phyloP scores from a whole-genome alignment of 2,113 vertebrate species.

The Acrocephalus kingi region DNA sequence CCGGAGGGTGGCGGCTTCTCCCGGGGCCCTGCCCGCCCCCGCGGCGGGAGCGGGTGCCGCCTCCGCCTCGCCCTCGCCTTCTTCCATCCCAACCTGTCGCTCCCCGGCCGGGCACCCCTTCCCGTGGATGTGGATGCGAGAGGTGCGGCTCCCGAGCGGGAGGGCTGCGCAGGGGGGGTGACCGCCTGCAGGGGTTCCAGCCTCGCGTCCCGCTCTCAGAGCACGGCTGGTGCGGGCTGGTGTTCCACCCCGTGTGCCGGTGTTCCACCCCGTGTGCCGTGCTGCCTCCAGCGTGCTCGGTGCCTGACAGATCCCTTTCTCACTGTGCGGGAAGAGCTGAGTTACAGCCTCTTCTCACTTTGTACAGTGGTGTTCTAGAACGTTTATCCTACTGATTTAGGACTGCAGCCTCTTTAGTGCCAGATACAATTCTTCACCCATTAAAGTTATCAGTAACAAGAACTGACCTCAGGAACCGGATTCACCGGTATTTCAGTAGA shows the following conservation, averaged over 20 bases:
- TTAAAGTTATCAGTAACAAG: background rate
- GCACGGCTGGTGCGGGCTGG: accelerated
- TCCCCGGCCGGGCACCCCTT: background rate
- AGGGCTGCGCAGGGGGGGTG: too few relatives aligned
- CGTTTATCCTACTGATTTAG: background rate
- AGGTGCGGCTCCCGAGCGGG: background rate
- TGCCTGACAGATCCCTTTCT: background rate
- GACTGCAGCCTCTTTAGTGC: background rate
- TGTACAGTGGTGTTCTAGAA: background rate
- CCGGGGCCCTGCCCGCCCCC: background rate
- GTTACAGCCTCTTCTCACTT: background rate
- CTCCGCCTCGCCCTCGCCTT: background rate
- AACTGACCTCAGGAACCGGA: background rate
- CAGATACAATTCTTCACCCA: background rate
- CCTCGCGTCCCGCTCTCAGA: background rate
- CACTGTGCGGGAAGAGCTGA: background rate
- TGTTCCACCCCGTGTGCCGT: accelerated
- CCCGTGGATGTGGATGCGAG: background rate
- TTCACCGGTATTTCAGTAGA: background rate
- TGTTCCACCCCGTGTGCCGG: accelerated
- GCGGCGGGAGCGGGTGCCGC: background rate
- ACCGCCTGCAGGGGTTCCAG: background rate
- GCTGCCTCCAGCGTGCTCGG: accelerated
- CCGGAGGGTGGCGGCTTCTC: background rate
- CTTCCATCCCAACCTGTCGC: background rate